Evolutionary conservation across 2,888 invertebrate species (phyloP), one percentile per base, ranked within the genome.

Genomic region (Zygothrica quintamaculata): DNA sequence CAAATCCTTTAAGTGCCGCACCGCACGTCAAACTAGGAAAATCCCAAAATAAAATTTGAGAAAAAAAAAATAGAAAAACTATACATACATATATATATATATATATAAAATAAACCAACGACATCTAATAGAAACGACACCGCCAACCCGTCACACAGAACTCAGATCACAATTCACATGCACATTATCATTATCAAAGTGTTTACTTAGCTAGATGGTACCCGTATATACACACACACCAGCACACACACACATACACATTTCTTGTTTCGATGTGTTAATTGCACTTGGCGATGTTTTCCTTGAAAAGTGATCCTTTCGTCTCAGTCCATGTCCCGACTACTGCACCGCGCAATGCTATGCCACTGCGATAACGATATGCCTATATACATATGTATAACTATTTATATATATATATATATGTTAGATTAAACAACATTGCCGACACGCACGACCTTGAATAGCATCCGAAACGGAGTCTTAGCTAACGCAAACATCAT

Each of bases 241-340:
- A 5, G 7, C 8, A 2, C 5, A 13, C 25, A 7, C 42, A 26
- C n/a, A 42, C 43, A 51, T 39, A 60, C 81, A 77, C 60, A 74
- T 77, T 55, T 42, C 48, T 40, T 52, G 53, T 43, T 50, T 44
- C 55, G 56, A 84, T 79, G 84, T 84, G 84, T 87, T 87, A 84
- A 84, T 84, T 84, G 86, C 72, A 85, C 82, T 77, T 79, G 85
- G 79, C 82, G 53, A 77, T 85, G 84, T 87, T 84, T 84, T 85
- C 68, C 87, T 82, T 85, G 84, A 74, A 82, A 84, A 84, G 52
- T 82, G 87, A 84, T 84, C 82, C 87, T 84, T 85, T 87, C 82
- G 31, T 68, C 65, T 53, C 39, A 39, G 43, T 29, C 42, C 22
- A 11, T 11, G 15, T 15, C 31, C 29, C 47, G 52, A 66, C 74